phyloP scores from a whole-genome alignment of 2,797 vertebrate genomes.

The Rhodeus uyekii region DNA sequence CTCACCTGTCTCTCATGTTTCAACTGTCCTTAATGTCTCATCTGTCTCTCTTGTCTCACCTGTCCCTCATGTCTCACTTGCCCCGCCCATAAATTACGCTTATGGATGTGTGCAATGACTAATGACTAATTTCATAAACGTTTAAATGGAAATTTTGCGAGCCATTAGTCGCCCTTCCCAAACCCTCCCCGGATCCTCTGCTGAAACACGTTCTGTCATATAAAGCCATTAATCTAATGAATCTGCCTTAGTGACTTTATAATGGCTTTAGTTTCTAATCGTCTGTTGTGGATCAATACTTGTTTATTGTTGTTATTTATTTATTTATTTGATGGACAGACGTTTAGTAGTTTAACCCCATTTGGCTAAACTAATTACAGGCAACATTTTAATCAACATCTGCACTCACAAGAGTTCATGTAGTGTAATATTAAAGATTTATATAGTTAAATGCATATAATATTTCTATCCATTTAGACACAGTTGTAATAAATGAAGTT shows the following conservation, averaged over 20 bases:
- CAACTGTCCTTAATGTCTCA: no score
- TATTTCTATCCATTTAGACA: neutral
- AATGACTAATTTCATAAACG: no score
- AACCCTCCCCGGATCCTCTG: no score
- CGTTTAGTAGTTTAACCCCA: neutral
- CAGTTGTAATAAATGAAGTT: neutral
- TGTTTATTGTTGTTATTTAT: neutral
- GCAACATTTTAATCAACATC: neutral
- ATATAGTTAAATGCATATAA: neutral
- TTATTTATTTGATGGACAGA: neutral
- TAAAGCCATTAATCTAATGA: neutral
- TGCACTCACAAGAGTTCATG: no score
- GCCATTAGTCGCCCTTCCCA: no score
- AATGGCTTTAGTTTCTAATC: neutral
- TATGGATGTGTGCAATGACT: no score
- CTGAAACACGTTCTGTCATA: neutral
- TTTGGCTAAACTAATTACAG: neutral
- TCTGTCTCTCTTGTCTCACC: no score
- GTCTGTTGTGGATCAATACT: neutral
- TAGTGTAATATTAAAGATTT: neutral
- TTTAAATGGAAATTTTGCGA: no score
- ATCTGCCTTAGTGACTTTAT: no score
- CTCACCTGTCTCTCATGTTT: no score
- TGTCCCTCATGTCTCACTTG: no score
- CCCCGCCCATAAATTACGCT: no score